A percentile compares a stretch with the other conserved stretches of the same genome.
phyloP scores from a whole-genome alignment of 2,113 vertebrate species.

The Pluvialis apricaria region DNA sequence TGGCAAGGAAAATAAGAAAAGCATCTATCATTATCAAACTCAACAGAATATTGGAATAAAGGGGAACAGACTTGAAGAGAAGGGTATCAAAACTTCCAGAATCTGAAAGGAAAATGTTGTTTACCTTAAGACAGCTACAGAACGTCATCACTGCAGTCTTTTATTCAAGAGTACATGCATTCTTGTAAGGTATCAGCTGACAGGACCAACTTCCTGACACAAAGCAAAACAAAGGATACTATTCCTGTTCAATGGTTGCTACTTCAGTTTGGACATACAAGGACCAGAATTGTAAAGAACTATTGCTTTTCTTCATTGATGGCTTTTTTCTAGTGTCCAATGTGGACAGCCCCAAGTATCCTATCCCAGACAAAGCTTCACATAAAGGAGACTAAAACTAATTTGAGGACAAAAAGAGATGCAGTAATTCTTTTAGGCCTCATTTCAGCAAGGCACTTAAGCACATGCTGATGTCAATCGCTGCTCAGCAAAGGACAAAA shows the following conservation, averaged over 20 bases:
- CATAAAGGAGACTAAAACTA: neutral
- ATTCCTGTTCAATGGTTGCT: fast-evolving
- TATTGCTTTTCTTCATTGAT: slow-evolving; percentile 14
- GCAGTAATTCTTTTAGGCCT: neutral
- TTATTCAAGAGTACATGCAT: neutral
- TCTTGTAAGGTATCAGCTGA: neutral
- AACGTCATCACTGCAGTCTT: neutral
- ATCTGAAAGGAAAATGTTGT: neutral
- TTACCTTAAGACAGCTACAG: neutral
- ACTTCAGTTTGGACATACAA: neutral
- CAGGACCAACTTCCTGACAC: neutral
- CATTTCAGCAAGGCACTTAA: slow-evolving; percentile 41
- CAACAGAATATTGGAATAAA: neutral
- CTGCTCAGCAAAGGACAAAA: slow-evolving; percentile 3
- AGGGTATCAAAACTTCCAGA: neutral
- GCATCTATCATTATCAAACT: neutral
- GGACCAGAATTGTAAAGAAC: neutral
- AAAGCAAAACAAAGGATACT: neutral
- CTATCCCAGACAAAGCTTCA: neutral
- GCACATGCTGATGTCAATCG: neutral
- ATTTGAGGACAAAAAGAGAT: neutral
- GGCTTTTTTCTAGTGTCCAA: slow-evolving; percentile 11
- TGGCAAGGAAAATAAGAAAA: neutral
- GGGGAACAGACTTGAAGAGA: neutral
- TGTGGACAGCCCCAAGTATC: slow-evolving; percentile 14